These are phyloP conservation scores for Smittia sp. DNA, from an alignment of 2,888 invertebrate genomes.

Conservation along the genomic window DNA sequence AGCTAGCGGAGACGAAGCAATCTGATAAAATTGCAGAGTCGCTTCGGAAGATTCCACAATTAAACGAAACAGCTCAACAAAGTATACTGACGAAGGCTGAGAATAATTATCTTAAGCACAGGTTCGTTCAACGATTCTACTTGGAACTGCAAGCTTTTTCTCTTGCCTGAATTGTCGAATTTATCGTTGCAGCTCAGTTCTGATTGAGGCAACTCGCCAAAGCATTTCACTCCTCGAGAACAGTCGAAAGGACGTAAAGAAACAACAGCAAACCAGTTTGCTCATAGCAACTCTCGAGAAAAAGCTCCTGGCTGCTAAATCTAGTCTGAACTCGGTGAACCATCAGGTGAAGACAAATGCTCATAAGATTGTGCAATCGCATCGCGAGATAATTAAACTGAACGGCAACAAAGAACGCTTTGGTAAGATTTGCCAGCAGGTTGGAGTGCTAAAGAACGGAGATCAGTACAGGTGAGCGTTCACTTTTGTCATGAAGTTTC, in stretches of 20 bases:
- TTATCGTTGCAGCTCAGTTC: background rate
- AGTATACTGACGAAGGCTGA: constrained; percentile 21
- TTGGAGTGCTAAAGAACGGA: background rate
- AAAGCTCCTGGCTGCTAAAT: background rate
- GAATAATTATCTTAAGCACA: constrained; percentile 3
- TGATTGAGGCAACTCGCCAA: background rate
- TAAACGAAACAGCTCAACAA: background rate
- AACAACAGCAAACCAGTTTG: background rate
- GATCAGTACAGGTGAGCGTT: constrained; percentile 3
- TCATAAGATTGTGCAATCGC: constrained; percentile 21
- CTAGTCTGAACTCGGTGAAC: background rate
- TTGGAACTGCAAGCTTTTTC: no score
- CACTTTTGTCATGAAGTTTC: background rate
- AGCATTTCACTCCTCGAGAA: background rate
- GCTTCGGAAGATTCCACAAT: background rate
- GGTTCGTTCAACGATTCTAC: background rate
- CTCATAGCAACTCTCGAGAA: constrained; percentile 13
- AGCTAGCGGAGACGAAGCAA: background rate
- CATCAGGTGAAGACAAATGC: background rate
- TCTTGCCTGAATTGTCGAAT: background rate
- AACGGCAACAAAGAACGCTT: background rate
- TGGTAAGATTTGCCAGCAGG: constrained; percentile 8
- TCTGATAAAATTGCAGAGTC: background rate
- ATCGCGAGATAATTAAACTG: background rate
- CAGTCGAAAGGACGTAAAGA: background rate